phyloP scores from a whole-genome alignment of 1,140 invertebrate species.

The Mya arenaria region DNA sequence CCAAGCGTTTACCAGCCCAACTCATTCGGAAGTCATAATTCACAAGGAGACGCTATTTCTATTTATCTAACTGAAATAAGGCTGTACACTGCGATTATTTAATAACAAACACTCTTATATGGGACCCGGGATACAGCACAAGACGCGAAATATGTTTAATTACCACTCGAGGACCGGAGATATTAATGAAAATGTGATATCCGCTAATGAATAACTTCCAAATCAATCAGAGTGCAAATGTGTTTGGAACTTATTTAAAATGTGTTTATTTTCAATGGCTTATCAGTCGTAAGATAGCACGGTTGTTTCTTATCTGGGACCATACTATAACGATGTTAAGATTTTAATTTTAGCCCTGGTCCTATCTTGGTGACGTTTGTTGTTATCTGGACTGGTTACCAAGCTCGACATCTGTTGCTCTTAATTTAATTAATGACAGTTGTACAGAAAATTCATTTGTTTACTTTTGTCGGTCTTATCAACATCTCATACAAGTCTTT shows the following conservation, averaged over 20 bases:
- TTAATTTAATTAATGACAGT: constrained; percentile 39
- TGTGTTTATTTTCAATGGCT: constrained; percentile 57
- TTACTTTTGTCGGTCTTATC: constrained; percentile 47
- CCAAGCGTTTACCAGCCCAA: background rate
- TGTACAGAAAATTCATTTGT: constrained; percentile 44
- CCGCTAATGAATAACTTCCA: constrained; percentile 33
- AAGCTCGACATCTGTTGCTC: constrained; percentile 33
- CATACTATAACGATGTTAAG: constrained; percentile 42
- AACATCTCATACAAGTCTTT: constrained; percentile 20
- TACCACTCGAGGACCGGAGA: constrained; percentile 20
- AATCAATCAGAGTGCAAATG: constrained; percentile 56
- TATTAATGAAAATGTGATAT: constrained; percentile 44
- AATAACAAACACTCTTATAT: constrained; percentile 32
- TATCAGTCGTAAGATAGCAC: constrained; percentile 29
- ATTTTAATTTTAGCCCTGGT: constrained; percentile 45
- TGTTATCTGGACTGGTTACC: constrained; percentile 17
- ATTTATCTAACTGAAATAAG: constrained; percentile 35
- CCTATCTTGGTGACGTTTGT: constrained; percentile 25
- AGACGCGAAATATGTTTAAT: constrained; percentile 50
- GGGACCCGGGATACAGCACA: constrained; percentile 35
- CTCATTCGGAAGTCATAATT: background rate
- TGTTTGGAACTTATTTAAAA: constrained; percentile 58
- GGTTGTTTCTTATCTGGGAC: constrained; percentile 45
- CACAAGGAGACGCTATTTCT: background rate
- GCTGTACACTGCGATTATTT: constrained; percentile 39